phyloP scores from a whole-genome alignment of 2,888 invertebrate species.

The Lycia hirtaria region DNA sequence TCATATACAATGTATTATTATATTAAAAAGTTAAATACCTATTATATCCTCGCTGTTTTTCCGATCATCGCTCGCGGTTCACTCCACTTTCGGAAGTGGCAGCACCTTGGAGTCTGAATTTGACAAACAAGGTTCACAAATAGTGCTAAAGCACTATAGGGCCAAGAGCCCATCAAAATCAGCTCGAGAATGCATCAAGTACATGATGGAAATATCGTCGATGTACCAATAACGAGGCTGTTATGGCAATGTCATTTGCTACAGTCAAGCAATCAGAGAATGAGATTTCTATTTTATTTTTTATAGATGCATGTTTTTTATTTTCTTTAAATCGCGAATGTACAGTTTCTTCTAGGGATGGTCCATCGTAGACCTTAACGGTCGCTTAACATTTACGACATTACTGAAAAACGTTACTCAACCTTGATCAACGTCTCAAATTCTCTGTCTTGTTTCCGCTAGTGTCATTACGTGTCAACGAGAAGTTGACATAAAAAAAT shows the following conservation, averaged over 20 bases:
- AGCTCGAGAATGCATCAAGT: conserved; percentile 18
- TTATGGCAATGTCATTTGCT: conserved; percentile 15
- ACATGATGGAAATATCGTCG: neutral
- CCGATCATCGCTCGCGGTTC: conserved; percentile 19
- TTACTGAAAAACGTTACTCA: no score
- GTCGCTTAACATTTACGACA: no score
- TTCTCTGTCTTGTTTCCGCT: no score
- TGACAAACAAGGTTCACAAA: conserved; percentile 31
- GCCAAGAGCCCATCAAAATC: conserved; percentile 15
- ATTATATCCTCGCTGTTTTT: conserved; percentile 21
- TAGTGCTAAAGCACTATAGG: conserved; percentile 26
- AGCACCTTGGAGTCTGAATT: conserved; percentile 30
- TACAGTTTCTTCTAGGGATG: no score
- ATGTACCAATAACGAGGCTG: conserved; percentile 1
- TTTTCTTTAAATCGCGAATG: no score
- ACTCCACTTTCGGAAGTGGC: conserved; percentile 31
- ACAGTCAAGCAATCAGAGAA: conserved; percentile 4
- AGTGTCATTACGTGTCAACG: no score
- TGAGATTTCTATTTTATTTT: neutral
- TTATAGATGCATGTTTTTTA: neutral
- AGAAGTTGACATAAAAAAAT: no score
- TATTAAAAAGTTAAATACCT: conserved; percentile 28
- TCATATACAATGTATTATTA: conserved; percentile 9
- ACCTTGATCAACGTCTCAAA: no score
- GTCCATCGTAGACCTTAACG: no score